Base-by-base conservation (phyloP, 2,888 invertebrate species). In the Hirudinaria manillensis region DNA sequence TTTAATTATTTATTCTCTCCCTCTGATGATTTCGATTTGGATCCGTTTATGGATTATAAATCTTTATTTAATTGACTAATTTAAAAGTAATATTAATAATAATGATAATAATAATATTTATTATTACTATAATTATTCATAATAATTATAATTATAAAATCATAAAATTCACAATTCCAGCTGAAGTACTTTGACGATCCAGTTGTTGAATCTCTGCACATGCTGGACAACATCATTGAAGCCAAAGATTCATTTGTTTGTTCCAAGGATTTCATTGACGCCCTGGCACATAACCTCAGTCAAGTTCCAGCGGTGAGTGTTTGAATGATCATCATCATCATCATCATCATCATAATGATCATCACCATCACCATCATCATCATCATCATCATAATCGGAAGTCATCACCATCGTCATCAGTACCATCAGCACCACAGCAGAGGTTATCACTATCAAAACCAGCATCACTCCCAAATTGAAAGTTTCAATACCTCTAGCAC, bases 201-300 rank as follows among this genome's bases (percentile, higher is more conserved):
- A 66, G 91, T 93, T 45, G 93, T 97, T 75, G 91, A 92, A 81
- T 94, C 94, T 24, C 89, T 98, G 81, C 94, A 97, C 86, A 93
- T 92, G 83, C 88, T 98, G 80, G 97, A 97, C 85, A 91, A 92
- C 77, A 10, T 72, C 29, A 91, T 95, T 82, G 91, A 92, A 81
- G 92, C 93, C 90, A 94, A 94, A 86, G 94, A 95, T 84, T 90
- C 92, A 0, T 89, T 89, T 76, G 56, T 72, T 6, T 53, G 51
- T 16, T 29, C 51, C n/a, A 38, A 72, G 29, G 72, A 72, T 53
- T 32, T 72, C 34, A 36, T 72, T 29, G 72, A 72, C 32, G 55
- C 36, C 0, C 24, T 72, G n/a, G 34, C 51, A 19, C 72, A 72
- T 16, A 72, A 72, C 56, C 27, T 72, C 3, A n/a, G 24, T 6